phyloP scores from a whole-genome alignment of 2,888 invertebrate species.

The Hydrotaea cyrtoneurina region DNA sequence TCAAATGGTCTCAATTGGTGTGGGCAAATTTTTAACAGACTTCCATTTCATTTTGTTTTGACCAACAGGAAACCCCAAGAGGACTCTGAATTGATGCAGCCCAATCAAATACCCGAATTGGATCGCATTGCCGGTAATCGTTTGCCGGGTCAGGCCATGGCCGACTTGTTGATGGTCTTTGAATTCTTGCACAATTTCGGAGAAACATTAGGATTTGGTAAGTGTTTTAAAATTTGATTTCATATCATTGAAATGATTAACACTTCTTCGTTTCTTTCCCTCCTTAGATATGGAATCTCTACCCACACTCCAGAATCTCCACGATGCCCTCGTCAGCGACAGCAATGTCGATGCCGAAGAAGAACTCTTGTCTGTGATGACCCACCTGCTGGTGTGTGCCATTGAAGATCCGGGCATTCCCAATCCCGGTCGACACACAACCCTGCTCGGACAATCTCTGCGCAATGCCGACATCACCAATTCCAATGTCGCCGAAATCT shows the following conservation, averaged over 20 bases:
- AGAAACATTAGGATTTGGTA: constrained; percentile 95
- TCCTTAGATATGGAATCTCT: constrained; percentile 91
- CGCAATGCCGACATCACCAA: constrained; percentile 94
- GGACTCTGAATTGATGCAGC: constrained; percentile 92
- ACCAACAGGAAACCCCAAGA: constrained; percentile 90
- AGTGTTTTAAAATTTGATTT: constrained; percentile 79
- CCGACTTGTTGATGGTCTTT: constrained; percentile 95
- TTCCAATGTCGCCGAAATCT: constrained; percentile 93
- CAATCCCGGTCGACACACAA: constrained; percentile 93
- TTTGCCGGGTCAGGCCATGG: constrained; percentile 93
- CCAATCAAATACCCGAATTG: constrained; percentile 86
- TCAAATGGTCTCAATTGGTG: not conserved
- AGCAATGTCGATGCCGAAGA: constrained; percentile 91
- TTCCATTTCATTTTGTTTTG: not conserved
- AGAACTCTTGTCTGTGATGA: constrained; percentile 92
- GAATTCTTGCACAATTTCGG: constrained; percentile 98
- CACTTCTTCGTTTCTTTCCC: not conserved
- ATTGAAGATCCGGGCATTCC: constrained; percentile 97
- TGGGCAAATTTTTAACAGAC: not conserved
- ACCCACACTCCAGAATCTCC: constrained; percentile 92
- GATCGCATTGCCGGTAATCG: constrained; percentile 90
- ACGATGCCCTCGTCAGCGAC: constrained; percentile 89
- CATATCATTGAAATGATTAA: too few species aligned
- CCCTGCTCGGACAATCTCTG: constrained; percentile 93
- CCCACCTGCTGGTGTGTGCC: constrained; percentile 93